Percentiles rank a stretch among this genome's conserved stretches.
phyloP scores from a whole-genome alignment of 30 jellyfish, hydroid and myxozoan species.

The Pelagia noctiluca region DNA sequence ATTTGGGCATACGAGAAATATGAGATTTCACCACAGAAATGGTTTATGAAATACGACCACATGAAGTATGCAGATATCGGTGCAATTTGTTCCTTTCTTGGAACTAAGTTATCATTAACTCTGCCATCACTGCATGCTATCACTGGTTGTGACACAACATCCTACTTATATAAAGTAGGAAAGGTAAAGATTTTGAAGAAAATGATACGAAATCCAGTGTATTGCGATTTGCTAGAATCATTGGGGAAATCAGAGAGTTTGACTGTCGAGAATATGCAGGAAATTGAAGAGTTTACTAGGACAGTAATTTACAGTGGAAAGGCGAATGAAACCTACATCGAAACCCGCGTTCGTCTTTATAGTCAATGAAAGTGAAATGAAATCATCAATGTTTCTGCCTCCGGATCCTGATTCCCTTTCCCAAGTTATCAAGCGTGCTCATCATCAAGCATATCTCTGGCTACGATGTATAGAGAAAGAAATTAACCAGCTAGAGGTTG shows the following conservation, averaged over 20 bases:
- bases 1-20: slow-evolving; percentile 29
- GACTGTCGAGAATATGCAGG: slow-evolving; percentile 23
- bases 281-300: slow-evolving; percentile 24
- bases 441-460: slow-evolving; percentile 63
- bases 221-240: slow-evolving; percentile 17
- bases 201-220: slow-evolving; percentile 21
- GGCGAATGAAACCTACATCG: slow-evolving; percentile 46
- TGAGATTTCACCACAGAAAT: slow-evolving; percentile 36
- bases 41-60: slow-evolving; percentile 64
- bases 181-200: slow-evolving; percentile 59
- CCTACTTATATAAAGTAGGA: slow-evolving; percentile 55
- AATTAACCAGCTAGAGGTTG: slow-evolving; percentile 22
- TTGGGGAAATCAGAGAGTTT: slow-evolving; percentile 11
- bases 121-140: slow-evolving; percentile 68
- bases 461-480: slow-evolving; percentile 28
- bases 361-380: slow-evolving; percentile 56
- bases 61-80: slow-evolving; percentile 70
- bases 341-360: slow-evolving; percentile 64
- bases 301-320: slow-evolving; percentile 54
- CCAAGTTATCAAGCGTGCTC: slow-evolving; percentile 69
- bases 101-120: slow-evolving; percentile 29
- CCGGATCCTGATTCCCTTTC: slow-evolving; percentile 69
- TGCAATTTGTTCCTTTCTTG: slow-evolving; percentile 48
- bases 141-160: slow-evolving; percentile 67
- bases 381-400: slow-evolving; percentile 57